Base-by-base conservation (phyloP, 2,888 invertebrate species). In the Cryptus viduatorius region DNA sequence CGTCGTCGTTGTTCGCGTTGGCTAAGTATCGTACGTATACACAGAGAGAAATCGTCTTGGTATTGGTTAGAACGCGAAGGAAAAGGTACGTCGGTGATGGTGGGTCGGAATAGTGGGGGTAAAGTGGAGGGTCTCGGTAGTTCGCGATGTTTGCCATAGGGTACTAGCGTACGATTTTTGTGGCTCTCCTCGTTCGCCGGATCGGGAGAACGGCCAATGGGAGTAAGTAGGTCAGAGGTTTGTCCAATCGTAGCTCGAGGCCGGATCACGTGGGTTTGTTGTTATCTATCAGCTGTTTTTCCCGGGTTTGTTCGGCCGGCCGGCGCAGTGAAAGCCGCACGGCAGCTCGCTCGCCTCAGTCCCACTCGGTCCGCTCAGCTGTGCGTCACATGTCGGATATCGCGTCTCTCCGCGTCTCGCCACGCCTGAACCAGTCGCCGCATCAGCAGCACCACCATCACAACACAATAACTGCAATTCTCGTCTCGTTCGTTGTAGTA, bases 231-330 rank as follows among this genome's bases (percentile, higher is more conserved):
- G 95, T 95, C 95, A 95, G 89, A 87, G 87, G 87, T 86, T 83
- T 85, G 86, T 85, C 95, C 95, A 95, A 95, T 95, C 87, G 89
- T 86, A 82, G 88, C 82, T 87, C 92, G 89, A 90, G 89, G 89
- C 89, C 87, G 88, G 89, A 92, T 96, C 96, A 96, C 96, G 94
- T 96, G 96, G 95, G 93, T 95, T 95, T 96, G 95, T 96, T 96
- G 95, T 95, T 95, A 95, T 95, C 95, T 94, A 95, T 95, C 95
- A 95, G 95, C 95, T 95, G 95, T 95, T 93, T 92, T 91, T 90
- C 92, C 92, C 92, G 91, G 93, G 91, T 56, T 50, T 89, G 85
- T 67, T 75, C 69, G 79, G 91, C 92, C 92, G 91, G 92, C 92
- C 90, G 91, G 91, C 92, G 91, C 91, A 91, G 92, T 91, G 93